A percentile compares a stretch with the other conserved stretches of the same genome.
Conservation (phyloP, 1,140 invertebrate genomes). For the Drosophila murphyi region DNA sequence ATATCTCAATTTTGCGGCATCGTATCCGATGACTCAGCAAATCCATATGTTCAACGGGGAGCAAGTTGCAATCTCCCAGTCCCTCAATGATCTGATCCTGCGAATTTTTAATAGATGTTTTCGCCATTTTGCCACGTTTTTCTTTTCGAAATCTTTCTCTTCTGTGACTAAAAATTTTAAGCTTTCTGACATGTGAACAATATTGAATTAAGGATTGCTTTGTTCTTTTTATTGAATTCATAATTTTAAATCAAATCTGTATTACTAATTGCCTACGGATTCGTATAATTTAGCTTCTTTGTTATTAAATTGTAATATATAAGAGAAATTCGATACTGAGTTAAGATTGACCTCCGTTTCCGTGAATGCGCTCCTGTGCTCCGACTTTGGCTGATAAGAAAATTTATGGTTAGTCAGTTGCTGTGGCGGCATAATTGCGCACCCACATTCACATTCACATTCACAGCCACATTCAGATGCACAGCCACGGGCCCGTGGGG, state of each 20-base stretch:
- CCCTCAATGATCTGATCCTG: constrained; percentile 14
- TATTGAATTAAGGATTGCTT: not conserved
- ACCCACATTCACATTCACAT: constrained; percentile 58
- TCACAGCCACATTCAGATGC: constrained; percentile 31
- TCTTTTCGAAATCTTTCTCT: not conserved
- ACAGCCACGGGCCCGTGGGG: constrained; percentile 37
- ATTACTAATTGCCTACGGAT: too few relatives aligned
- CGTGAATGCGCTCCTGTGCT: constrained; percentile 53
- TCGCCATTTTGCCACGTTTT: not conserved
- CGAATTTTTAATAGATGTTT: not conserved
- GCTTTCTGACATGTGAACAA: not conserved
- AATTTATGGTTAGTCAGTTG: constrained; percentile 74
- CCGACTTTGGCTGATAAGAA: constrained; percentile 65
- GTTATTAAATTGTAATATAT: too few relatives aligned
- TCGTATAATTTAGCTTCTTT: too few relatives aligned
- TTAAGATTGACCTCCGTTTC: not conserved
- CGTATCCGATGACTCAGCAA: constrained; percentile 36
- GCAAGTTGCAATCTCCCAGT: constrained; percentile 28
- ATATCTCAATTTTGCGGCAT: constrained; percentile 53
- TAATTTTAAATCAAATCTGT: too few relatives aligned
- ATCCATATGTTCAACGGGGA: constrained; percentile 47
- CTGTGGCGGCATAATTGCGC: constrained; percentile 80
- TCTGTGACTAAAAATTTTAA: constrained; percentile 5
- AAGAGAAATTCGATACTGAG: too few relatives aligned
- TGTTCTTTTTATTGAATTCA: not conserved